phyloP scores from a whole-genome alignment of 1,140 invertebrate genomes.

The Solenopsis invicta region DNA sequence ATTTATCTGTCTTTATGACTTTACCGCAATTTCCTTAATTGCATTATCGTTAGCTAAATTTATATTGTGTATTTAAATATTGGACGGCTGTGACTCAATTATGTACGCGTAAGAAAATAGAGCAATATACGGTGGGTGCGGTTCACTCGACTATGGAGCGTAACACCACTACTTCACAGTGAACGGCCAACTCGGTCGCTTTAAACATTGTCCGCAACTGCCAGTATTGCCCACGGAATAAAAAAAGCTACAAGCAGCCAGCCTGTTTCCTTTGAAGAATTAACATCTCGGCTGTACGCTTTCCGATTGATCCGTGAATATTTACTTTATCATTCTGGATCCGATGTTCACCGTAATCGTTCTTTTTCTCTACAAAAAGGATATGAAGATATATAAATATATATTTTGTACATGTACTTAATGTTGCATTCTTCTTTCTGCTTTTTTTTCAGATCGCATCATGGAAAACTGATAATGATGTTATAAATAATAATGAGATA shows the following conservation, averaged over 20 bases:
- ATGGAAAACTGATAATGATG: not conserved
- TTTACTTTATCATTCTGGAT: conserved; percentile 22
- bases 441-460: not conserved
- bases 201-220: conserved; percentile 68
- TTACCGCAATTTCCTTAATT: not conserved
- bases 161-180: conserved; percentile 74
- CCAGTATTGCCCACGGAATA: conserved; percentile 40
- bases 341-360: not conserved
- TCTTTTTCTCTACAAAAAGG: conserved; percentile 6
- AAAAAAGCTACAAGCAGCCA: conserved; percentile 62
- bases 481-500: not conserved
- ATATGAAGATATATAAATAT: conserved; percentile 6
- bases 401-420: not conserved
- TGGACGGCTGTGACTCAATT: conserved; percentile 53
- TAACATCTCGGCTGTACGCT: conserved; percentile 41
- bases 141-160: conserved; percentile 74
- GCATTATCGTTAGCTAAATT: conserved; percentile 19
- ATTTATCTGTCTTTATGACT: not conserved
- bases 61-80: conserved; percentile 17
- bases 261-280: conserved; percentile 51
- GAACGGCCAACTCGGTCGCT: conserved; percentile 77
- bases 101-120: conserved; percentile 75
- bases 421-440: not conserved
- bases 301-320: conserved; percentile 31
- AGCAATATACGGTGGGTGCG: conserved; percentile 70